Percentiles rank a stretch among this genome's conserved stretches.
phyloP scores from a whole-genome alignment of 2,113 vertebrate species.

The Motacilla tschutschensis region DNA sequence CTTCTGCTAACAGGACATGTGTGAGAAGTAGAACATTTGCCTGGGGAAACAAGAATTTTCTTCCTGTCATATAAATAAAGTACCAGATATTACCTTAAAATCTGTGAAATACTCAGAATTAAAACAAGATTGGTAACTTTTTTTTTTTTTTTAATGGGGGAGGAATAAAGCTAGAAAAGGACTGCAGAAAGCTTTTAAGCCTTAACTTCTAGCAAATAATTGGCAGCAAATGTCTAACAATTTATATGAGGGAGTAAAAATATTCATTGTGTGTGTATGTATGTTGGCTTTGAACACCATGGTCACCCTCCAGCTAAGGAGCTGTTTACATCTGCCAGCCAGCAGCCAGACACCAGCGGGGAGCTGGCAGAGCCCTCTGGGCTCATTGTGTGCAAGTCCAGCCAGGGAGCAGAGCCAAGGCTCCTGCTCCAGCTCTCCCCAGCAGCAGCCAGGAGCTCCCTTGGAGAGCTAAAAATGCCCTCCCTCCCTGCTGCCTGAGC shows the following conservation, averaged over 20 bases:
- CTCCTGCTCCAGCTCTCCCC: background rate
- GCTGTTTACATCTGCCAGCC: slow-evolving; percentile 36
- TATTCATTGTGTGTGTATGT: slow-evolving; percentile 27
- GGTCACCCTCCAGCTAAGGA: slow-evolving; percentile 41
- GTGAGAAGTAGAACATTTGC: background rate
- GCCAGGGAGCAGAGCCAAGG: background rate
- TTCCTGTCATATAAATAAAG: background rate
- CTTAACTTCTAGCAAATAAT: slow-evolving; percentile 35
- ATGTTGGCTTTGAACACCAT: slow-evolving; percentile 22
- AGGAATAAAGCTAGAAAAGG: background rate
- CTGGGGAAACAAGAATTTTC: background rate
- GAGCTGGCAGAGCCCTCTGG: slow-evolving; percentile 17
- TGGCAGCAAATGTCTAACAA: slow-evolving; percentile 32
- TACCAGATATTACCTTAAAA: background rate
- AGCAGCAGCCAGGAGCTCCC: background rate
- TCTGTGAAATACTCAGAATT: background rate
- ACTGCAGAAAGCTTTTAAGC: slow-evolving; percentile 6
- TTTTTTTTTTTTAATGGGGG: background rate
- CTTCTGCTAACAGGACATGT: background rate
- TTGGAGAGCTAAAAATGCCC: background rate
- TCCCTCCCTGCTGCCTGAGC: background rate
- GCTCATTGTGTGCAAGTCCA: background rate
- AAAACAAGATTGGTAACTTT: background rate
- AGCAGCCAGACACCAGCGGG: slow-evolving; percentile 13
- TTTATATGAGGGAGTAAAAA: slow-evolving; percentile 48